A percentile compares a stretch with the other conserved stretches of the same genome.
Conservation (phyloP, 1,140 invertebrate species). For the Asbolus verrucosus region DNA sequence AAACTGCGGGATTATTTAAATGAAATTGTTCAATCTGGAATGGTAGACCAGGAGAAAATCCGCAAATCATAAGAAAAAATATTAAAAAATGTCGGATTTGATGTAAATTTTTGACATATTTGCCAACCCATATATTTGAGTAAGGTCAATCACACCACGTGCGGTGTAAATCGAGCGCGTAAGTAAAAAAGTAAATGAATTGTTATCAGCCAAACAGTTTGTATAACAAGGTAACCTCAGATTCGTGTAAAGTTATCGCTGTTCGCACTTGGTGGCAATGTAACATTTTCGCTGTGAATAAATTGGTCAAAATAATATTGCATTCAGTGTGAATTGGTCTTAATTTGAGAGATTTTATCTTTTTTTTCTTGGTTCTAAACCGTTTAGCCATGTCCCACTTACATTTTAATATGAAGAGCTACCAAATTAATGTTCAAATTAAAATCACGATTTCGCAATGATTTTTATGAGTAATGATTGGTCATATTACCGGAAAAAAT, state of each 20-base stretch:
- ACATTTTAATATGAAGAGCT: conserved; percentile 18
- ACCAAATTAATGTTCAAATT: background rate
- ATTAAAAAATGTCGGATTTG: background rate
- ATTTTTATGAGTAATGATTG: background rate
- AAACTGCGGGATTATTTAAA: conserved; percentile 24
- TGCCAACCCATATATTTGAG: no score
- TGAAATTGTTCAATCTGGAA: conserved; percentile 10
- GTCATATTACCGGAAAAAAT: conserved; percentile 8
- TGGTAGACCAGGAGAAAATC: no score
- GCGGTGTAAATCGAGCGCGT: no score
- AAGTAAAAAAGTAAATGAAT: no score
- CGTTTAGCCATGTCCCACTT: conserved; percentile 32
- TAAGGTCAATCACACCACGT: no score
- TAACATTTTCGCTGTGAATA: conserved; percentile 20
- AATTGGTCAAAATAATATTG: conserved; percentile 9
- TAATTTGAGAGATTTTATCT: conserved; percentile 31
- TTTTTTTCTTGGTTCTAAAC: conserved; percentile 6
- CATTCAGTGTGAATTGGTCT: conserved; percentile 21
- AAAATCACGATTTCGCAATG: background rate
- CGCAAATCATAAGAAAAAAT: background rate
- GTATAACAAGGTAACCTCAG: background rate
- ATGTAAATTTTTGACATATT: no score
- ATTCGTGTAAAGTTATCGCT: background rate
- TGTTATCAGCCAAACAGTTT: no score
- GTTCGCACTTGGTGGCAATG: conserved; percentile 18